A percentile compares a stretch with the other conserved stretches of the same genome.
Conservation (phyloP, 2,888 invertebrate genomes). For the Pachymerium ferrugineum region DNA sequence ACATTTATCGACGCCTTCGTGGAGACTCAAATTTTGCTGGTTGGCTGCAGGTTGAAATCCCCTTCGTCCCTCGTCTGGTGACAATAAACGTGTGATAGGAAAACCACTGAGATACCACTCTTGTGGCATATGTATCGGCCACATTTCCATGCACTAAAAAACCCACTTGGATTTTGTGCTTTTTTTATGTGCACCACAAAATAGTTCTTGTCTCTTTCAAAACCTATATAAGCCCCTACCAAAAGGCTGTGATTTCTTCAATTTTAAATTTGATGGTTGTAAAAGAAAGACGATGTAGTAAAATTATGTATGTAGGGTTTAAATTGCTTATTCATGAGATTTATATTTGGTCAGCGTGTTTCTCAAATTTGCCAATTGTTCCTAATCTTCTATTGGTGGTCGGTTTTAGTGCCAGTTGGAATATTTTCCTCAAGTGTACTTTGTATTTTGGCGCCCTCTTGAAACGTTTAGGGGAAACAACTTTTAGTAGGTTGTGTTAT, state of each 20-base stretch:
- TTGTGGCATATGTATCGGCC: constrained; percentile 6
- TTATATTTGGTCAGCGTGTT: neutral
- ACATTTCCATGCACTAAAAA: constrained; percentile 26
- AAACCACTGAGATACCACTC: constrained; percentile 22
- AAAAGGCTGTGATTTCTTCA: neutral
- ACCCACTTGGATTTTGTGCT: constrained; percentile 5
- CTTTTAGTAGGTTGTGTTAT: neutral
- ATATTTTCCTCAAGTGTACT: neutral
- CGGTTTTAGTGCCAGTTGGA: neutral
- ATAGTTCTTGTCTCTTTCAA: neutral
- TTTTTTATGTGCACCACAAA: constrained; percentile 3
- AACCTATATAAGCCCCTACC: neutral
- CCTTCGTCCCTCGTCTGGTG: constrained; percentile 27
- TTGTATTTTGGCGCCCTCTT: constrained; percentile 20
- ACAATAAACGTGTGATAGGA: constrained; percentile 11
- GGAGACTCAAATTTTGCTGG: constrained; percentile 14
- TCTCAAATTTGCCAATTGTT: neutral
- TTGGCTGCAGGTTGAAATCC: constrained; percentile 15
- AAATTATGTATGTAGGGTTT: neutral
- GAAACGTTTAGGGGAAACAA: neutral
- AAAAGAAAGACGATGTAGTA: neutral
- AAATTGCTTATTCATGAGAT: neutral
- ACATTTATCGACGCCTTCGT: constrained; percentile 20
- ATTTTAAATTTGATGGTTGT: neutral
- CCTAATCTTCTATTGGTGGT: neutral